Conservation (phyloP, 2,113 vertebrate species). For the Edolisoma coerulescens region DNA sequence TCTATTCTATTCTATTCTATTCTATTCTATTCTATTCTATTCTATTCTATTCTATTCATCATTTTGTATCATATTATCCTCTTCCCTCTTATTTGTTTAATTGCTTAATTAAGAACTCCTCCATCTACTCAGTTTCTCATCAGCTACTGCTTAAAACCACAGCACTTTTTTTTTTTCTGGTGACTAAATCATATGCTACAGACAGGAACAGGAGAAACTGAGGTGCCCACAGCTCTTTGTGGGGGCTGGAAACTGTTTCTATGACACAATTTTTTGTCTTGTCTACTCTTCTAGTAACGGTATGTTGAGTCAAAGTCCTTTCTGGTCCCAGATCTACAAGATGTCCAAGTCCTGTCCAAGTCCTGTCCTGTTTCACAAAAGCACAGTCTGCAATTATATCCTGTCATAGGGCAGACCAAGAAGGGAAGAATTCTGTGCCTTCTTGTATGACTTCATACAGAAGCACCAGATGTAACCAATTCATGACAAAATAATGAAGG, state of each 20-base stretch:
- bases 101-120: constrained; percentile 42
- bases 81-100: constrained; percentile 43
- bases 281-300: background rate
- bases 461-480: background rate
- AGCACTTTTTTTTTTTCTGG: background rate
- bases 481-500: background rate
- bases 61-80: constrained; percentile 19
- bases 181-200: background rate
- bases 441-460: background rate
- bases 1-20: background rate
- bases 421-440: background rate
- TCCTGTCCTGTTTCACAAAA: background rate
- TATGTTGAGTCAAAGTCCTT: background rate
- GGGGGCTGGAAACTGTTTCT: background rate
- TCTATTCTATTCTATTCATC: background rate
- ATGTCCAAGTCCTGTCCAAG: background rate
- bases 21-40: no score
- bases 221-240: background rate
- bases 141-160: constrained; percentile 15
- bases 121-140: constrained; percentile 38
- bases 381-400: background rate
- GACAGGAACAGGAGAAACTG: background rate
- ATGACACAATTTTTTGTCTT: background rate
- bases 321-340: background rate
- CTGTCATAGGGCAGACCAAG: background rate